Evolutionary conservation across 2,797 vertebrate genomes (phyloP), one percentile per base, ranked within the genome.

Genomic region (Darevskia mixta): DNA sequence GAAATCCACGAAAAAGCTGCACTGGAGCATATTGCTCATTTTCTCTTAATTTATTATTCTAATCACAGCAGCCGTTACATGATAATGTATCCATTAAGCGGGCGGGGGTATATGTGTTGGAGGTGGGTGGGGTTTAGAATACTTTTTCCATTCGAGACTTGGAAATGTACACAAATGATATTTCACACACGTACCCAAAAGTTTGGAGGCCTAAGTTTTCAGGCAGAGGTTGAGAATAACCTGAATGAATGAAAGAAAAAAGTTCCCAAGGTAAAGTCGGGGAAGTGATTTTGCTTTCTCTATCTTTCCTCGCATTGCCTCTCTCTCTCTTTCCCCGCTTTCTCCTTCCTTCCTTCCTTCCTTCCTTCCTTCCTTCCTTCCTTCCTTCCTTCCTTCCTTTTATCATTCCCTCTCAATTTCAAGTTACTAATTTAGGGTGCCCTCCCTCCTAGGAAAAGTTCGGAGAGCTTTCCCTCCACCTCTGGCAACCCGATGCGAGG

Each of bases 1-100:
- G 95, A 95, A 96, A 95, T 95, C 96, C 95, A 95, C 90, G 91
- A 95, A 96, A 72, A 97, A 96, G 95, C 96, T 96, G 95, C 96
- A 93, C 91, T 93, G 89, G 90, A 96, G 88, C 95, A 93, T 93
- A 95, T 95, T 94, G 92, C 95, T 96, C 94, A 96, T 97, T 97
- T 95, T 92, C 90, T 90, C 88, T 95, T 95, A 96, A 97, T 97
- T 97, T 97, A 96, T 95, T 95, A 96, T 97, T 97, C 96, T 95
- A 96, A 96, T 97, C 96, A 95, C 95, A 94, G 88, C 93, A 71
- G 73, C 93, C 89, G 92, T 95, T 92, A 94, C 29, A 83, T 83
- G 79, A 94, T 92, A 95, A 95, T 92, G 94, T 89, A 86, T 87
- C 95, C 95, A 96, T 96, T 95, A 96, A 94, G 90, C 88, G 94